Evolutionary conservation across 2,113 vertebrate species (phyloP).

Genomic region (Sinocyclocheilus anshuiensis): DNA sequence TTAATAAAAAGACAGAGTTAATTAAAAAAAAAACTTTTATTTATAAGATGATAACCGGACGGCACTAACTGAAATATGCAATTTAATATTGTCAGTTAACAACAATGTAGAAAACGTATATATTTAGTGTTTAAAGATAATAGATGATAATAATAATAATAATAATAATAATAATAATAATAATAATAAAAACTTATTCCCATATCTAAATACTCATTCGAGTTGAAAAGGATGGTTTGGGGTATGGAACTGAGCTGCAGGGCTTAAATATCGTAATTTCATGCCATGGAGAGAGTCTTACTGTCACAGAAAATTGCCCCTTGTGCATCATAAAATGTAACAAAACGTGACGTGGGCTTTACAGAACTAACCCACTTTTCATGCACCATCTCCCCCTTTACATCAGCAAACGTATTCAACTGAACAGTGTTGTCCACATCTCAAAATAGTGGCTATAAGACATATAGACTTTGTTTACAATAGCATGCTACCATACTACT

Average conservation of each 20-base stretch:
- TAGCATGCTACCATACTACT: too few relatives aligned
- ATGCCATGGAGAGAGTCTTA: neutral
- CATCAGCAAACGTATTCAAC: neutral
- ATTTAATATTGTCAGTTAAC: neutral
- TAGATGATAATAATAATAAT: neutral
- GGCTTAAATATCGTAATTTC: neutral
- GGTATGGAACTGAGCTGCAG: neutral
- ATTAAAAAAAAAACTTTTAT: neutral
- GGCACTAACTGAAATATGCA: neutral
- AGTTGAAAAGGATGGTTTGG: neutral
- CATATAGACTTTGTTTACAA: neutral
- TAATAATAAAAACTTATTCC: too few relatives aligned
- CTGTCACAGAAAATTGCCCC: conserved; percentile 52
- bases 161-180: neutral
- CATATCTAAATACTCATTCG: neutral
- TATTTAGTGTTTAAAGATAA: neutral
- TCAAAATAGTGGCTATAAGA: neutral
- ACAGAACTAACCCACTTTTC: conserved; percentile 62
- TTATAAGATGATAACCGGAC: neutral
- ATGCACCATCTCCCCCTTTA: conserved; percentile 14
- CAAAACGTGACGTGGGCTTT: conserved; percentile 33
- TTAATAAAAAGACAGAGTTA: too few relatives aligned
- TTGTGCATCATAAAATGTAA: conserved; percentile 41
- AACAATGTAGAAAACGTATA: neutral
- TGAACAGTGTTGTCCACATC: neutral